These are phyloP conservation scores for Dasysyrphus albostriatus DNA, from an alignment of 2,888 invertebrate genomes.

Conservation along the genomic window DNA sequence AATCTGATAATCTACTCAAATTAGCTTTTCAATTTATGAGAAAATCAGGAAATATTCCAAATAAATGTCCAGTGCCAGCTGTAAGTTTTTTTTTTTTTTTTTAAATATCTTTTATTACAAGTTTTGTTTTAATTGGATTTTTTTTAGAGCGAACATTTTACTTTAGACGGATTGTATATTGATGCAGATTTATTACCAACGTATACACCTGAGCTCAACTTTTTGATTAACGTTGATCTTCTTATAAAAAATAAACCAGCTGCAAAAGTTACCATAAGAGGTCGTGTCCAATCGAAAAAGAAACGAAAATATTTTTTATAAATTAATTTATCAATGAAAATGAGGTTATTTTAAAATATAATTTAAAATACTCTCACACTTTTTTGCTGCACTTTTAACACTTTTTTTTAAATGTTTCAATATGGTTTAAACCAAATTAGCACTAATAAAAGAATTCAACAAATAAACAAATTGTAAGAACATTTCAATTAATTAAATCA, in stretches of 20 bases:
- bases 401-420: too few relatives aligned
- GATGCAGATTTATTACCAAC: conserved; percentile 25
- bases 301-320: neutral
- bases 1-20: neutral
- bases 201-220: conserved; percentile 25
- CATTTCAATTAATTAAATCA: too few relatives aligned
- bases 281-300: neutral
- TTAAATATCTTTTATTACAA: neutral
- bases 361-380: too few relatives aligned
- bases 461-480: too few relatives aligned
- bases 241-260: neutral
- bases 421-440: too few relatives aligned
- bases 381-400: too few relatives aligned
- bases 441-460: too few relatives aligned
- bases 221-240: neutral
- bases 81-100: neutral
- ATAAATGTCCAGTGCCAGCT: conserved; percentile 3
- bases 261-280: neutral
- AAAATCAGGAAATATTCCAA: conserved; percentile 6
- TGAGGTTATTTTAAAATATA: too few relatives aligned
- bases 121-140: neutral
- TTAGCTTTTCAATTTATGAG: neutral
- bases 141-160: conserved; percentile 4
- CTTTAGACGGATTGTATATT: neutral
- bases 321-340: too few relatives aligned